Conservation (phyloP, 2,113 vertebrate genomes). For the Sprattus sprattus region DNA sequence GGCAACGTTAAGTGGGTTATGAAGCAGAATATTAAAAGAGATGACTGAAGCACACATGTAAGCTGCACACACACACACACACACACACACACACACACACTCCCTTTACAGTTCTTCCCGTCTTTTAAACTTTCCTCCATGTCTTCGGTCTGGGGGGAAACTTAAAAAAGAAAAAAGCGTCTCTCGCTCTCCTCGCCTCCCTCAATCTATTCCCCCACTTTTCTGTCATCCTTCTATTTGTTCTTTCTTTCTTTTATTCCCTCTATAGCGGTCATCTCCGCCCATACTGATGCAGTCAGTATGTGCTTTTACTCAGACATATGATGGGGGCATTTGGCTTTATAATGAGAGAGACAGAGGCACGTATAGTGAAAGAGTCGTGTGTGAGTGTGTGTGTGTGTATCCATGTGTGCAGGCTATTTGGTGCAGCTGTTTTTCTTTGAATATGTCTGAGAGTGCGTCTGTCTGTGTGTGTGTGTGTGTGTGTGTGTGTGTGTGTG, state of each 20-base stretch:
- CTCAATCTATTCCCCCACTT: background rate
- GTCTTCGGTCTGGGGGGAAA: background rate
- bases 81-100: background rate
- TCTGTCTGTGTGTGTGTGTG: background rate
- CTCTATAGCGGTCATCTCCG: background rate
- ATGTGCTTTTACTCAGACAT: background rate
- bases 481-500: background rate
- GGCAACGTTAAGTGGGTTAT: conserved; percentile 6
- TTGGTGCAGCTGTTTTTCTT: background rate
- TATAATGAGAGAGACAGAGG: background rate
- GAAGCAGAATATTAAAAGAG: conserved; percentile 17
- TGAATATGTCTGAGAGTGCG: background rate
- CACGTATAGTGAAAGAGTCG: background rate
- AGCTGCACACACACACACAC: background rate
- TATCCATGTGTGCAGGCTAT: background rate
- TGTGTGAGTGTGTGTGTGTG: conserved; percentile 26
- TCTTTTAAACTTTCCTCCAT: background rate
- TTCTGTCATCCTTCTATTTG: background rate
- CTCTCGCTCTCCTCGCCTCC: background rate
- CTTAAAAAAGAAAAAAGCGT: background rate
- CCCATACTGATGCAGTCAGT: background rate
- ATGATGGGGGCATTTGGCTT: background rate
- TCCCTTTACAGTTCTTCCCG: background rate
- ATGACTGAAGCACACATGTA: conserved; percentile 4
- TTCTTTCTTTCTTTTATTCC: background rate